These are phyloP conservation scores for Ypsolopha sequella DNA, from an alignment of 2,888 invertebrate species.

Conservation along the genomic window DNA sequence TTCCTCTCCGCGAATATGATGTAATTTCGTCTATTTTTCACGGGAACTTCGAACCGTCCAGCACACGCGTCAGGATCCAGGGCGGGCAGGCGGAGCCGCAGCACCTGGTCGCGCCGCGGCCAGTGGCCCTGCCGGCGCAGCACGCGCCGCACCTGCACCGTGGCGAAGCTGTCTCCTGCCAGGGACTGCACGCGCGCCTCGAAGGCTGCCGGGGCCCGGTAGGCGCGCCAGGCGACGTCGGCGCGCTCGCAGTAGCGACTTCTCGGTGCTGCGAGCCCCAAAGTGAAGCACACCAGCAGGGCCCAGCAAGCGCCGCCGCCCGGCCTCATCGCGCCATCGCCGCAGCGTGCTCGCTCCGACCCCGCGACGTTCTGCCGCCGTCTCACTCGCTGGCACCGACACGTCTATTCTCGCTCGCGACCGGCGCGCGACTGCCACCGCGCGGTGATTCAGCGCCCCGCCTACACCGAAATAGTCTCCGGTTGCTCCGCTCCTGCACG, in stretches of 20 bases:
- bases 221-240: conserved; percentile 66
- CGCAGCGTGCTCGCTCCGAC: conserved; percentile 32
- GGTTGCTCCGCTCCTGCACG: conserved; percentile 11
- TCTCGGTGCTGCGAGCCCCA: conserved; percentile 42
- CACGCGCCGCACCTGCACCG: conserved; percentile 53
- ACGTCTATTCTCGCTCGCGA: conserved; percentile 42
- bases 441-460: conserved; percentile 31
- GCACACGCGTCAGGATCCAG: conserved; percentile 41
- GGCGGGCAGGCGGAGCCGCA: conserved; percentile 43
- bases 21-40: conserved; percentile 55
- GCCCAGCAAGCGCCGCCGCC: conserved; percentile 61
- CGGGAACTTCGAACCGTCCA: conserved; percentile 60
- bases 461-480: conserved; percentile 54
- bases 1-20: conserved; percentile 62
- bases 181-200: conserved; percentile 61
- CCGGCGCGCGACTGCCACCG: conserved; percentile 59
- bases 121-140: conserved; percentile 54
- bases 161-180: conserved; percentile 47
- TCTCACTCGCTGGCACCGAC: conserved; percentile 15
- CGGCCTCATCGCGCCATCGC: conserved; percentile 66
- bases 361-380: conserved; percentile 17
- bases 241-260: conserved; percentile 66
- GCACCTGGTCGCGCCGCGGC: conserved; percentile 48
- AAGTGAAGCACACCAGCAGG: conserved; percentile 43
- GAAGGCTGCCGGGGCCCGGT: conserved; percentile 63